phyloP scores from a whole-genome alignment of 2,113 vertebrate genomes.

The Dasypus novemcinctus region DNA sequence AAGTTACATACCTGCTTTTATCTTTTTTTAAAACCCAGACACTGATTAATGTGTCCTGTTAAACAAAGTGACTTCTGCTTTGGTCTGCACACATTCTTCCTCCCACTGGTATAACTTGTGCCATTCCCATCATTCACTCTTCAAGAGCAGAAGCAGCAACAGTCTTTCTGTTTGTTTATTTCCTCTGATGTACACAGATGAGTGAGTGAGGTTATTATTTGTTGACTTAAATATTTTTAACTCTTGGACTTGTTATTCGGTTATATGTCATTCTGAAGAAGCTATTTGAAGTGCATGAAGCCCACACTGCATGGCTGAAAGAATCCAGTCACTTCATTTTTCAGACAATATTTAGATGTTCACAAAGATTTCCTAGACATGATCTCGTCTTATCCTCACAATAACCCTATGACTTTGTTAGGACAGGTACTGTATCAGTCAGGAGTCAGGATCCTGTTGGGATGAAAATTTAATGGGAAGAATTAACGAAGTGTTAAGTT shows the following conservation, averaged over 20 bases:
- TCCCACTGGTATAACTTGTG: neutral
- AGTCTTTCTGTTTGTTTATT: neutral
- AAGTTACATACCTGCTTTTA: neutral
- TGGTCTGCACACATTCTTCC: neutral
- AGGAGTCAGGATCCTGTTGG: neutral
- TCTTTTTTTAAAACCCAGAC: neutral
- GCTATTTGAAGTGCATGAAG: neutral
- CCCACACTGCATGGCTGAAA: neutral
- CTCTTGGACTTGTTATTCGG: neutral
- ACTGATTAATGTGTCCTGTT: neutral
- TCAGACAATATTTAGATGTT: neutral
- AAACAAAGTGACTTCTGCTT: neutral
- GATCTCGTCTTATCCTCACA: conserved; percentile 47
- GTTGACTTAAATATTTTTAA: conserved; percentile 34
- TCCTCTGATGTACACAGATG: neutral
- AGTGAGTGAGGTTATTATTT: neutral
- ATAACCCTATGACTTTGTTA: conserved; percentile 3
- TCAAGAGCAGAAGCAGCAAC: neutral
- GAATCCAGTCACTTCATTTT: neutral
- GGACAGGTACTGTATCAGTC: neutral
- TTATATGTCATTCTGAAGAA: neutral
- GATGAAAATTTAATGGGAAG: conserved; percentile 12
- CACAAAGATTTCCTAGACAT: conserved; percentile 1
- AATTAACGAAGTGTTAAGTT: neutral
- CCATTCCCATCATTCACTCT: neutral